A percentile compares a stretch with the other conserved stretches of the same genome.
Evolutionary conservation across 2,888 invertebrate species (phyloP).

Genomic region (Embidobia sp.): DNA sequence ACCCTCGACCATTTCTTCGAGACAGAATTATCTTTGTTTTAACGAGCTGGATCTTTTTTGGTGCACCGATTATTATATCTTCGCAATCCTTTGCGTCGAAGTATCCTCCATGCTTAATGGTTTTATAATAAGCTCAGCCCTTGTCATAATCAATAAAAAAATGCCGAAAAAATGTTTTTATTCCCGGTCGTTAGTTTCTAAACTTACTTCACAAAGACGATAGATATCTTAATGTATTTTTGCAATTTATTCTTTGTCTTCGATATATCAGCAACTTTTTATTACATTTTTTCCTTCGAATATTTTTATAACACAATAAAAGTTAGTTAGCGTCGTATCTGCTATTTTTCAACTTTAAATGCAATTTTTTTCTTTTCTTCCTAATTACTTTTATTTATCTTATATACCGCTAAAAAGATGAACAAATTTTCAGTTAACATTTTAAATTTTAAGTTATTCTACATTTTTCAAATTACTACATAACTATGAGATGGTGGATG

Average conservation of each 20-base stretch:
- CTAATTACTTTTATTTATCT: too few species aligned
- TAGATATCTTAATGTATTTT: slow-evolving; percentile 45
- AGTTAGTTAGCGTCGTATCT: too few species aligned
- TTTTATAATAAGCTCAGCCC: slow-evolving; percentile 75
- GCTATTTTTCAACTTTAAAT: too few species aligned
- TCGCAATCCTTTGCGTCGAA: slow-evolving; percentile 31
- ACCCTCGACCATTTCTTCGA: slow-evolving; percentile 45
- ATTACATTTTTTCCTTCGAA: too few species aligned
- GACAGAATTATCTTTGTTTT: slow-evolving; percentile 61
- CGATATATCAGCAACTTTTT: too few species aligned
- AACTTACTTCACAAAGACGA: slow-evolving; percentile 31
- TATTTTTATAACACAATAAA: too few species aligned
- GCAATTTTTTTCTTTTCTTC: too few species aligned
- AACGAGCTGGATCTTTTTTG: slow-evolving; percentile 61
- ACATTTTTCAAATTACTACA: too few species aligned
- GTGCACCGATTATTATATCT: slow-evolving; percentile 63
- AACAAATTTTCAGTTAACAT: too few species aligned
- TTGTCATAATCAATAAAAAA: slow-evolving; percentile 67
- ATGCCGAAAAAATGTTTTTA: slow-evolving; percentile 55
- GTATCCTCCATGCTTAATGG: slow-evolving; percentile 68
- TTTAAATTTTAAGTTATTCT: too few species aligned
- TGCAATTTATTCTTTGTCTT: slow-evolving; percentile 26
- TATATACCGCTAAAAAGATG: too few species aligned
- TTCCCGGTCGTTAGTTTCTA: slow-evolving; percentile 63
- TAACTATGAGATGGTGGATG: too few species aligned